Evolutionary conservation across 2,888 invertebrate species (phyloP), one percentile per base, ranked within the genome.

Genomic region (Lasioglossum morio): DNA sequence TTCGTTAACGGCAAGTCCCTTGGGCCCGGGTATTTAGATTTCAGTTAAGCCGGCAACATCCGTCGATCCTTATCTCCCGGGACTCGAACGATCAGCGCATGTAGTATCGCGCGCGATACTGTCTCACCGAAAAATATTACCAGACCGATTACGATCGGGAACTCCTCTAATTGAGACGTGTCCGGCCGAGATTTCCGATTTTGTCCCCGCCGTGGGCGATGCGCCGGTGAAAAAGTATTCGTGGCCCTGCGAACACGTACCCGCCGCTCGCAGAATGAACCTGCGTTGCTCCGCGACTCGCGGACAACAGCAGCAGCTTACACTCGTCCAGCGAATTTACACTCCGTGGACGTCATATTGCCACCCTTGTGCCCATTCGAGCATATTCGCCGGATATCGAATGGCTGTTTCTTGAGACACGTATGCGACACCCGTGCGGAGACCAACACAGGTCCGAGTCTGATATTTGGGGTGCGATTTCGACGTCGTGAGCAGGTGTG

Each of bases 111-210:
- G 80, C 46, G 63, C 85, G 72, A 83, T 86, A 46, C 53, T 72
- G 72, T 46, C 69, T 40, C 70, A 48, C 70, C 40, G 70, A 72
- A 75, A 77, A 75, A 80, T 86, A 83, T 80, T 81, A 77, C 79
- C 5, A n/a, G 19, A n/a, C 60, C 48, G 87, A 87, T 87, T 86
- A 86, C 84, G 84, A 81, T 76, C 83, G 60, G 75, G 63, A 69
- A 80, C 78, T 69, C 73, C 78, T 72, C 85, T 79, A 88, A 89
- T 89, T 89, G 89, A 89, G 89, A 88, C 83, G 69, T 82, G 78
- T 48, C 63, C n/a, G 66, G 72, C 19, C 46, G 74, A 77, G 79
- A 82, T 82, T 83, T 86, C 86, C 76, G 82, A 82, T 81, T 81
- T 86, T 85, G 80, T 70, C 73, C 48, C 37, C 72, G 79, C 81